A percentile compares a stretch with the other conserved stretches of the same genome.
Conservation (phyloP, 2,888 invertebrate species). For the Tetramorium bicarinatum region DNA sequence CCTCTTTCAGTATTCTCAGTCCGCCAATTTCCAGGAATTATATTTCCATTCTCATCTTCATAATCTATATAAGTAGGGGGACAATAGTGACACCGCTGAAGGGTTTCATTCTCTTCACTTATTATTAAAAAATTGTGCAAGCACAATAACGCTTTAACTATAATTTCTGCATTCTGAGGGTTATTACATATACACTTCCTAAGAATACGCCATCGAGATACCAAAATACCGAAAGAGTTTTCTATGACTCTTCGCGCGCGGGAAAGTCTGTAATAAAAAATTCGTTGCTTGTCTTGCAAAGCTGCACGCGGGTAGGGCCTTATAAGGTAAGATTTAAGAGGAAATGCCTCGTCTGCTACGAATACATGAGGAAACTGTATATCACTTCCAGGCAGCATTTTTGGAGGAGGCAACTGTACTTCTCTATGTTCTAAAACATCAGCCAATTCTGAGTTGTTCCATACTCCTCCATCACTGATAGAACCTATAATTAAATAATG, state of each 20-base stretch:
- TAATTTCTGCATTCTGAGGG: background rate
- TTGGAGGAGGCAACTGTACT: background rate
- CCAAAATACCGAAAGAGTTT: background rate
- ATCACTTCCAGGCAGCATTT: background rate
- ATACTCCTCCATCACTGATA: background rate
- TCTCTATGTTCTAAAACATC: background rate
- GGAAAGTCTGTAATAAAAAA: background rate
- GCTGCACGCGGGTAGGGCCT: background rate
- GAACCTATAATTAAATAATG: slow-evolving; percentile 1
- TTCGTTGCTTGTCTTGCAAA: background rate
- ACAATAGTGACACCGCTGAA: background rate
- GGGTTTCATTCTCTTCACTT: background rate
- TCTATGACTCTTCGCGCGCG: slow-evolving; percentile 6
- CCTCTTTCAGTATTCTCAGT: background rate
- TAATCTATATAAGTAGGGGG: background rate
- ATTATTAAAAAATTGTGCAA: slow-evolving; percentile 7
- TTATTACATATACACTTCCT: background rate
- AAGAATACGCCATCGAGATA: slow-evolving; percentile 13
- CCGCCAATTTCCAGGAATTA: background rate
- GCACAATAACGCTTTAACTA: background rate
- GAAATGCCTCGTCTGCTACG: slow-evolving; percentile 1
- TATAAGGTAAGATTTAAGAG: background rate
- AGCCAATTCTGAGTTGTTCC: background rate
- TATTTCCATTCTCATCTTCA: background rate
- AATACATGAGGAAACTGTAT: background rate